Evolutionary conservation across 2,888 invertebrate genomes (phyloP).

Genomic region (Amaurobius ferox): DNA sequence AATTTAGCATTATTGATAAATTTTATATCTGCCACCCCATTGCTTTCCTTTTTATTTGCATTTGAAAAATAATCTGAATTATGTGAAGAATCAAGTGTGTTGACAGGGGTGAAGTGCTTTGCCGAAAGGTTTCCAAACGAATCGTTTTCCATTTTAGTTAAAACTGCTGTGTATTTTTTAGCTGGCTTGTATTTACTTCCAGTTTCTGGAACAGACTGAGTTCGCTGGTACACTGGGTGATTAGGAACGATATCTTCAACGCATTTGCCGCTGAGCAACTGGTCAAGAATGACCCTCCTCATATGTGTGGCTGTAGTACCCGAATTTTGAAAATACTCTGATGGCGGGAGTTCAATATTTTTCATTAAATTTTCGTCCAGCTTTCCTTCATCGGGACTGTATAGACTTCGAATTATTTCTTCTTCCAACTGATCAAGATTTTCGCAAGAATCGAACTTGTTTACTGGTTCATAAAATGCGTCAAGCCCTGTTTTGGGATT

Average conservation of each 20-base stretch:
- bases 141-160: conserved; percentile 31
- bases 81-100: background rate
- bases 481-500: conserved; percentile 15
- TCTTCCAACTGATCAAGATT: conserved; percentile 61
- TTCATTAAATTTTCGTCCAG: background rate
- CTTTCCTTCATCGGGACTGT: background rate
- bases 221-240: background rate
- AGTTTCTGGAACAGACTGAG: background rate
- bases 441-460: conserved; percentile 57
- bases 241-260: conserved; percentile 27
- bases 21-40: background rate
- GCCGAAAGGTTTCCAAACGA: background rate
- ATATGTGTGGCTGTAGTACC: conserved; percentile 13
- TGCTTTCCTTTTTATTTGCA: background rate
- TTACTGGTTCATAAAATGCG: background rate
- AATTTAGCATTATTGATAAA: background rate
- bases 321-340: background rate
- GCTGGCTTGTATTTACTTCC: background rate
- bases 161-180: conserved; percentile 34
- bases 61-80: background rate
- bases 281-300: conserved; percentile 47
- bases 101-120: background rate
- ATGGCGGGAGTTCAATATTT: background rate
- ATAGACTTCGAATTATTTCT: conserved; percentile 51
- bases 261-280: conserved; percentile 46